Evolutionary conservation across 2,888 invertebrate species (phyloP).

Genomic region (Cyclophora punctaria): DNA sequence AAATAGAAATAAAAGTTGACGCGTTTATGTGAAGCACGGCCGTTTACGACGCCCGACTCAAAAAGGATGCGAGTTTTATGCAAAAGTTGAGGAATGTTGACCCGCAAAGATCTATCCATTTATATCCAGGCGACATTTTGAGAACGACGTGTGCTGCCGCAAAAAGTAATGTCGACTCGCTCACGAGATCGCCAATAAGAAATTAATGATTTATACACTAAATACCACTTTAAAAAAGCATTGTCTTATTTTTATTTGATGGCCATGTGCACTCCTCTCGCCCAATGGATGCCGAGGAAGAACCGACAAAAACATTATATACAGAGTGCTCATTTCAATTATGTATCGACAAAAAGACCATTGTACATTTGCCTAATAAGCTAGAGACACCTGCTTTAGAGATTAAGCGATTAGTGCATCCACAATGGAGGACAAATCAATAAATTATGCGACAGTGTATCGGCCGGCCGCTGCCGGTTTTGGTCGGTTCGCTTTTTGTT

Average conservation of each 20-base stretch:
- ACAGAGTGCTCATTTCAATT: slow-evolving; percentile 2
- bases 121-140: slow-evolving; percentile 10
- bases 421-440: slow-evolving; percentile 23
- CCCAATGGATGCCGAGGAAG: slow-evolving; percentile 14
- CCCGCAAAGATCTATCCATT: slow-evolving; percentile 13
- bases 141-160: slow-evolving; percentile 5
- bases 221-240: no score
- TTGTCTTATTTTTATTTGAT: slow-evolving; percentile 19
- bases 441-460: slow-evolving; percentile 42
- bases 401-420: slow-evolving; percentile 46
- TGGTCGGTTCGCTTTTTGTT: slow-evolving; percentile 42
- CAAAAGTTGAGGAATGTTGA: slow-evolving; percentile 13
- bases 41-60: neutral
- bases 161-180: slow-evolving; percentile 7
- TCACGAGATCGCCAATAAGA: slow-evolving; percentile 11
- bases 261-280: slow-evolving; percentile 32
- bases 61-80: slow-evolving; percentile 13
- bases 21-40: no score
- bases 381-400: slow-evolving; percentile 34
- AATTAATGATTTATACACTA: slow-evolving; percentile 4
- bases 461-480: slow-evolving; percentile 35
- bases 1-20: no score
- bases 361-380: slow-evolving; percentile 36
- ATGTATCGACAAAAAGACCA: slow-evolving; percentile 18
- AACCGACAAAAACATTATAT: slow-evolving; percentile 6